Conservation (phyloP, 2,888 invertebrate species). For the Drosophila testacea region DNA sequence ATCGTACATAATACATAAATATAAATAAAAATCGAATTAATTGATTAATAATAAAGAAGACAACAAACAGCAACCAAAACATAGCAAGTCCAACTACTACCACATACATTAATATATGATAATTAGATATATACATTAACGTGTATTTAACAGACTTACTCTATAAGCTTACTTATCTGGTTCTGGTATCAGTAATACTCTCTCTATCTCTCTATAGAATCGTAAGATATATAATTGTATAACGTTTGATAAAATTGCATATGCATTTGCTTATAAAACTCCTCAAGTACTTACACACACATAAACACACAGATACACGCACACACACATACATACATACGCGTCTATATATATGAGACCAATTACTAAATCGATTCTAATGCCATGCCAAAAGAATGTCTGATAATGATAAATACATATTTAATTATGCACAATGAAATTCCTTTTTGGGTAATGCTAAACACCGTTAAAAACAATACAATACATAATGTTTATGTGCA, state of each 20-base stretch:
- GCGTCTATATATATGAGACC: conserved; percentile 12
- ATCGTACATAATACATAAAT: conserved; percentile 37
- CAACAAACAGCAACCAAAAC: conserved; percentile 10
- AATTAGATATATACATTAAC: conserved; percentile 17
- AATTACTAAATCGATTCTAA: conserved; percentile 66
- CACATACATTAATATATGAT: conserved; percentile 2
- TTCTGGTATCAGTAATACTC: conserved; percentile 67
- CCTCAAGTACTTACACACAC: conserved; percentile 36
- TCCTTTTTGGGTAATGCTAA: conserved; percentile 45
- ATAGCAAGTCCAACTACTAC: conserved; percentile 20
- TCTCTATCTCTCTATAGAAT: conserved; percentile 26
- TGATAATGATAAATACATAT: conserved; percentile 26
- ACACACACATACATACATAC: conserved; percentile 5
- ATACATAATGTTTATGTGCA: conserved; percentile 16
- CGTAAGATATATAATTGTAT: conserved; percentile 64
- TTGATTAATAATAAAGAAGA: conserved; percentile 22
- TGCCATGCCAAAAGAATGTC: conserved; percentile 60
- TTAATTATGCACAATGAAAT: conserved; percentile 51
- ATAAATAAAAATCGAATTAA: conserved; percentile 32
- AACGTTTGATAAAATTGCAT: conserved; percentile 72
- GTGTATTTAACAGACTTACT: conserved; percentile 70
- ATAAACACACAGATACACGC: conserved; percentile 18
- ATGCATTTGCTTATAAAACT: conserved; percentile 64
- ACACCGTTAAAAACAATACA: conserved; percentile 11
- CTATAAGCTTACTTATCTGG: conserved; percentile 67